A percentile compares a stretch with the other conserved stretches of the same genome.
phyloP scores from a whole-genome alignment of 1,140 invertebrate genomes.

The Liolophura sinensis region DNA sequence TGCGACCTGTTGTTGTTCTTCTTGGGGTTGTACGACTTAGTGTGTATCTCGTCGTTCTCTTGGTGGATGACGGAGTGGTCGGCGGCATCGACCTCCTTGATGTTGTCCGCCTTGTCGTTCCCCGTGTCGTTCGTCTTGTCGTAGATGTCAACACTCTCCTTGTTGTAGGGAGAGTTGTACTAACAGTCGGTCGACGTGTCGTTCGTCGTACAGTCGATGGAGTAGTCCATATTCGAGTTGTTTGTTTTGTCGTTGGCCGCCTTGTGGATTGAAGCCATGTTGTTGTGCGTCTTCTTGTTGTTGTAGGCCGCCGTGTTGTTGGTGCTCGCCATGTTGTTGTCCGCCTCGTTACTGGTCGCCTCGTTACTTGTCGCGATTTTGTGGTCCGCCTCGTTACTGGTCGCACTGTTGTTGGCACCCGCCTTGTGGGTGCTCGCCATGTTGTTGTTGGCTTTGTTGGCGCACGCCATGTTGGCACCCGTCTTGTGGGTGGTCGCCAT shows the following conservation, averaged over 20 bases:
- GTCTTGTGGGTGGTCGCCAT: no score
- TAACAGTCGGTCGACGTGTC: not conserved
- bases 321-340: constrained; percentile 2
- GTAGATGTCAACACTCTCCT: not conserved
- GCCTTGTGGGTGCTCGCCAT: not conserved
- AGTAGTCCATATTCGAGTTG: constrained; percentile 4
- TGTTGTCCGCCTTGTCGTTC: constrained; percentile 3
- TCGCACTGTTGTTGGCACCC: constrained; percentile 1
- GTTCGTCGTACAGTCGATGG: constrained; percentile 4
- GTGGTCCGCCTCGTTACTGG: not conserved
- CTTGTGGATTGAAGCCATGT: not conserved
- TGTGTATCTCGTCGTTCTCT: constrained; percentile 12
- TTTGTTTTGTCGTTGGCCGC: not conserved
- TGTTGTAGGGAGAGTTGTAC: not conserved
- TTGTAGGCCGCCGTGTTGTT: not conserved
- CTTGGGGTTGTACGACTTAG: not conserved
- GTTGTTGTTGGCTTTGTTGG: not conserved
- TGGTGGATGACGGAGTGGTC: constrained; percentile 5
- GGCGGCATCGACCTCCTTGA: no score
- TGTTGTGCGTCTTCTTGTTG: not conserved
- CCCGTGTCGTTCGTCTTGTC: constrained; percentile 1
- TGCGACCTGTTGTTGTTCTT: constrained; percentile 8
- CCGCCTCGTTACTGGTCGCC: not conserved
- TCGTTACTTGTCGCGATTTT: not conserved
- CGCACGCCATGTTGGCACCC: not conserved